phyloP scores from a whole-genome alignment of 2,113 vertebrate species.

The Toxostoma redivivum region DNA sequence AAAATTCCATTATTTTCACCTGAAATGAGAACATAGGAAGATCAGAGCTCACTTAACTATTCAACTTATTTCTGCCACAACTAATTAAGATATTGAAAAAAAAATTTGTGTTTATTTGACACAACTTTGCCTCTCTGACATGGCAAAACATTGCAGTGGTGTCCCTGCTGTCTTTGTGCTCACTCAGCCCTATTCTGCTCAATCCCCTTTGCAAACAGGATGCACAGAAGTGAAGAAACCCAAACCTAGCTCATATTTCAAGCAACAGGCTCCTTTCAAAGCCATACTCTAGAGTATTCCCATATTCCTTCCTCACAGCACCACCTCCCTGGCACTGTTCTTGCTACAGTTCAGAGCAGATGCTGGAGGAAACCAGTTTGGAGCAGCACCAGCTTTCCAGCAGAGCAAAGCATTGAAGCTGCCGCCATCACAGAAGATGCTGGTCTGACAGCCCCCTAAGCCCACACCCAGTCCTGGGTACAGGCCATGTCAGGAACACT shows the following conservation, averaged over 20 bases:
- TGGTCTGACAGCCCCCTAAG: background rate
- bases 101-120: background rate
- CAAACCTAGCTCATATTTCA: background rate
- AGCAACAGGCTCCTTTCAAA: background rate
- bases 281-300: background rate
- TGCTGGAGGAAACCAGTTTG: background rate
- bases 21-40: background rate
- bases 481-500: background rate
- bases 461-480: background rate
- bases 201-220: background rate
- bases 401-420: background rate
- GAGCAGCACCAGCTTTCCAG: background rate
- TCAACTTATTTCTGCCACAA: background rate
- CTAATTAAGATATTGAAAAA: background rate
- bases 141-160: background rate
- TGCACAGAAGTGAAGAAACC: background rate
- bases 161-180: background rate
- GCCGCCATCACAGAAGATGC: fast-evolving
- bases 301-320: background rate
- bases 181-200: background rate
- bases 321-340: background rate
- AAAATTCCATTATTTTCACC: background rate
- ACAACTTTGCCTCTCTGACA: background rate
- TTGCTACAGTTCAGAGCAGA: background rate
- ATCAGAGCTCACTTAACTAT: background rate